Base-by-base conservation (phyloP, 2,797 vertebrate species). In the Sciurus carolinensis region DNA sequence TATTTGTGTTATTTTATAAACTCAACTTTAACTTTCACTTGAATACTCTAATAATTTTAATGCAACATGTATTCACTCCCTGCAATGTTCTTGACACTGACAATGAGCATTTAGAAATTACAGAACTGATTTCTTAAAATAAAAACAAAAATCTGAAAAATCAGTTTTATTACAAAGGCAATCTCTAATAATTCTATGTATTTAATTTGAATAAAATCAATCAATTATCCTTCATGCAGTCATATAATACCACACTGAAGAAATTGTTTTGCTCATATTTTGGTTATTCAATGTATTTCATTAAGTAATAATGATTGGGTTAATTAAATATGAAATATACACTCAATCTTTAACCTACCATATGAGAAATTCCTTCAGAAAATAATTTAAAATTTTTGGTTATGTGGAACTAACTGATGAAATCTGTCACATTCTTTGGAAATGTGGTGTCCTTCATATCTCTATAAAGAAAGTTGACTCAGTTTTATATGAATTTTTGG, bases 381-480 rank as follows among this genome's bases (percentile, higher is more conserved):
- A 89, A 94, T 80, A 92, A 69, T 75, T 79, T 54, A 76, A 72
- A 54, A 84, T 82, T 75, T 82, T 15, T 86, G 90, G 72, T 85
- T 3, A 84, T 1, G 71, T 71, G 12, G 7, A 87, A 24, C 62
- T 82, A 57, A 75, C 15, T 59, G 90, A 95, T 91, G 7, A 85
- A 95, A 83, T 76, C 1, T 47, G 7, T 50, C 20, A 77, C 6
- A 76, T 83, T 66, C 24, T 79, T 76, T 62, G 2, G 11, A n/a
- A 75, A 81, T 57, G 79, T 67, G 22, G 4, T 88, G 30, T 47
- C 12, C 17, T 95, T 75, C 22, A 79, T 44, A 92, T 85, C 30
- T 62, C 22, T 30, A 66, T 73, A 30, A 90, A 92, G 22, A 72
- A 28, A 82, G 1, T 9, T 52, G 7, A 42, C 33, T 72, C 28